phyloP scores from a whole-genome alignment of 2,888 invertebrate genomes.

The Auanema sp. region DNA sequence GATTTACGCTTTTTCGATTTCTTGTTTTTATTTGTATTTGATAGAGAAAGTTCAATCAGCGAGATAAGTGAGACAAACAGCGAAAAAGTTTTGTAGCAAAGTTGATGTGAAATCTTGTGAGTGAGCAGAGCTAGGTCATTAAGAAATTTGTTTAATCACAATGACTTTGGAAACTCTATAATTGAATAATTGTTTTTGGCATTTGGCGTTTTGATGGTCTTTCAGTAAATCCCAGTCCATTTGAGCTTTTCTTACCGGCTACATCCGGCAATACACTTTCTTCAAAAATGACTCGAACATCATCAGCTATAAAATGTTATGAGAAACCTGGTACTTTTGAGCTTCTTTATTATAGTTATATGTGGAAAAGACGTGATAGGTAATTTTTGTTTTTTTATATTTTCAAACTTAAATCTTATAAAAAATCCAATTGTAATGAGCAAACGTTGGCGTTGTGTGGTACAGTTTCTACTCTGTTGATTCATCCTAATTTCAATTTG shows the following conservation, averaged over 20 bases:
- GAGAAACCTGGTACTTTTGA: slow-evolving; percentile 49
- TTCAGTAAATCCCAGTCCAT: slow-evolving; percentile 1
- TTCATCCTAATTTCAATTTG: too few relatives aligned
- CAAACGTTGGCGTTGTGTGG: not conserved
- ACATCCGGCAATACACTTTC: not conserved
- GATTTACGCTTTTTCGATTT: too few relatives aligned
- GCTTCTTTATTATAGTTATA: slow-evolving; percentile 60
- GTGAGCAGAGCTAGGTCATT: too few relatives aligned
- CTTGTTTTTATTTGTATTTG: too few relatives aligned
- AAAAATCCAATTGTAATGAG: not conserved
- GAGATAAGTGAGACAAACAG: too few relatives aligned
- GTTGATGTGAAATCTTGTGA: too few relatives aligned
- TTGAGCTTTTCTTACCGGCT: too few relatives aligned
- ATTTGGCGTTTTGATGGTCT: slow-evolving; percentile 23
- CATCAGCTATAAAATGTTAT: slow-evolving; percentile 37
- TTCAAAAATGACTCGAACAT: slow-evolving; percentile 3
- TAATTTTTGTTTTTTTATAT: slow-evolving; percentile 20
- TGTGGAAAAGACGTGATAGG: slow-evolving; percentile 62
- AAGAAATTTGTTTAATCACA: slow-evolving; percentile 1
- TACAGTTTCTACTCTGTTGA: slow-evolving; percentile 2
- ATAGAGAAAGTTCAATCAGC: too few relatives aligned
- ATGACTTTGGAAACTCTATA: slow-evolving; percentile 28
- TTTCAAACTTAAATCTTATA: not conserved
- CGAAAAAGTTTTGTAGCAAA: too few relatives aligned
- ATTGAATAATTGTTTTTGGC: slow-evolving; percentile 46